Conservation (phyloP, 2,113 vertebrate species). For the Pantherophis guttatus region DNA sequence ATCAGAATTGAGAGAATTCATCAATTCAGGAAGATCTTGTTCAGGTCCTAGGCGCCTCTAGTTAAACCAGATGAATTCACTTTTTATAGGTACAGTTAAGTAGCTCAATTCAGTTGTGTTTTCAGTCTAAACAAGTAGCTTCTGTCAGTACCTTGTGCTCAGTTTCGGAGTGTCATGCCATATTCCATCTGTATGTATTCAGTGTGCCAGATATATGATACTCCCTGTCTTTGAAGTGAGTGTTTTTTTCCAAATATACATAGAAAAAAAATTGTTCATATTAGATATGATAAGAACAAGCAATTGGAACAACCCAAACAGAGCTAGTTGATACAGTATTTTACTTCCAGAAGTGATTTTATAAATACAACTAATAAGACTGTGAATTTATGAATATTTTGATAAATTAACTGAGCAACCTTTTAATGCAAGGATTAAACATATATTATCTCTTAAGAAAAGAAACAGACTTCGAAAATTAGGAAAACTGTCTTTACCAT, state of each 20-base stretch:
- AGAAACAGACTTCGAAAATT: slow-evolving; percentile 41
- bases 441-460: neutral
- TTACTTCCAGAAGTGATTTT: neutral
- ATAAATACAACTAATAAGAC: neutral
- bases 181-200: neutral
- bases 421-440: neutral
- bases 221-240: neutral
- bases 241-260: neutral
- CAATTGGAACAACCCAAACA: neutral
- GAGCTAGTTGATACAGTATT: neutral
- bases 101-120: neutral
- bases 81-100: neutral
- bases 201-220: neutral
- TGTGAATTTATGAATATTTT: neutral
- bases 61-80: neutral
- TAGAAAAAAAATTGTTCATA: neutral
- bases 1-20: neutral
- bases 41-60: neutral
- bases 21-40: neutral
- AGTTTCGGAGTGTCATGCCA: neutral
- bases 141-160: neutral
- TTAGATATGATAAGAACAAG: neutral
- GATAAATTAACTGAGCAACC: neutral
- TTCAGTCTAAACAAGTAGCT: neutral
- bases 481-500: slow-evolving; percentile 42